Base-by-base conservation (phyloP, 2,888 invertebrate genomes). In the Tholera decimalis region DNA sequence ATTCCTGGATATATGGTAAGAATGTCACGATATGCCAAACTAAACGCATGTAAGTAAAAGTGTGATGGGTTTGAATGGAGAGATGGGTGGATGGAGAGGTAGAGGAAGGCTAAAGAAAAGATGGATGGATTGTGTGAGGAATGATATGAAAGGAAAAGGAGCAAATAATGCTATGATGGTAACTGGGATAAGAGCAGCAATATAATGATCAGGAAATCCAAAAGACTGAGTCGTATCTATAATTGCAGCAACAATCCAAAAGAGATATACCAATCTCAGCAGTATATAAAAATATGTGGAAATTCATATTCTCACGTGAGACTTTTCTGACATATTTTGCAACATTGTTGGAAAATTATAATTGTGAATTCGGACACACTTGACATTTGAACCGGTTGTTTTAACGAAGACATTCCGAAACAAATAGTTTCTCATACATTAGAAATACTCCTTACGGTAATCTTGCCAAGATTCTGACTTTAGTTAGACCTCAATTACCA, bases 311-410 rank as follows among this genome's bases (percentile, higher is more conserved):
- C 58, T 37, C 50, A 59, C 26, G 50, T 18, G 18, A 6, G 24
- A 44, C 30, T 59, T 67, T 60, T 51, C 60, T 51, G 37, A 51
- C 44, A 51, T 15, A 18, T 33, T 41, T 51, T 53, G 39, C 46
- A 67, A 53, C 39, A 58, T 51, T 15, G 18, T 51, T 41, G 60
- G 39, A 65, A 49, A 65, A 65, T 54, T 26, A 7, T n/a, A 43
- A 65, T 65, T 41, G 33, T 13, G 9, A 22, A 22, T 57, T 60
- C 35, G 35, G 65, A 67, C 9, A 53, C 46, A 35, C 28, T 53
- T 67, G 46, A 60, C 51, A 46, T 67, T 67, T 57, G 37, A 47
- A 22, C 33, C 47, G 57, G 39, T 65, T 47, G 46, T 39, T 64
- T 33, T 26, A 39, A 39, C 26, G 39, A 41, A 49, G 18, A 35